Conservation (phyloP, 2,888 invertebrate genomes). For the Minunthozetes semirufus region DNA sequence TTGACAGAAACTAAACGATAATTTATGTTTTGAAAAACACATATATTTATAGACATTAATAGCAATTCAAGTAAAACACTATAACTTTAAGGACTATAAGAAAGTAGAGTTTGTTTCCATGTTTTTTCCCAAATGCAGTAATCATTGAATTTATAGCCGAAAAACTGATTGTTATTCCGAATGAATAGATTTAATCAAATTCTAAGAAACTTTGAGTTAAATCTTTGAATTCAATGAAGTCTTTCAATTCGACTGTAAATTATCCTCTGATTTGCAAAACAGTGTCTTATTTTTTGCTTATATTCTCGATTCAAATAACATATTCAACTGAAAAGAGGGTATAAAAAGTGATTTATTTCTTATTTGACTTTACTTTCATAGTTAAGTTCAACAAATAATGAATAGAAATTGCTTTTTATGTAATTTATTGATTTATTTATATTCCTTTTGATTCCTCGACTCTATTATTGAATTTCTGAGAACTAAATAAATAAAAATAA, state of each 20-base stretch:
- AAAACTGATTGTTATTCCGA: slow-evolving; percentile 19
- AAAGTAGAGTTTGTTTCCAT: background rate
- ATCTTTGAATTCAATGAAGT: no score
- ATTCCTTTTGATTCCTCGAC: background rate
- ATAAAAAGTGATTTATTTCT: no score
- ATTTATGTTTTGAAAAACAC: background rate
- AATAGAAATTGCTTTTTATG: no score
- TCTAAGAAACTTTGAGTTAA: no score
- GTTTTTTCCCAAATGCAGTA: background rate
- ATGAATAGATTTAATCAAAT: slow-evolving; percentile 23
- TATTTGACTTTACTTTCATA: no score
- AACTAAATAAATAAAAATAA: background rate
- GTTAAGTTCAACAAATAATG: no score
- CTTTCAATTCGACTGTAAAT: background rate
- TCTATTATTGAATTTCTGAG: background rate
- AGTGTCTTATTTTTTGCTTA: background rate
- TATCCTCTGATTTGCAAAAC: background rate
- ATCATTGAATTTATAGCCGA: background rate
- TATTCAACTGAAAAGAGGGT: background rate
- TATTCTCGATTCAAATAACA: background rate
- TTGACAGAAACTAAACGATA: slow-evolving; percentile 15
- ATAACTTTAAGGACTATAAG: no score
- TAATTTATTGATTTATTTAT: background rate
- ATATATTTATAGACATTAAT: background rate
- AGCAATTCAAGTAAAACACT: no score